Percentiles rank a stretch among this genome's conserved stretches.
Conservation (phyloP, 2,113 vertebrate species). For the Mohoua ochrocephala region DNA sequence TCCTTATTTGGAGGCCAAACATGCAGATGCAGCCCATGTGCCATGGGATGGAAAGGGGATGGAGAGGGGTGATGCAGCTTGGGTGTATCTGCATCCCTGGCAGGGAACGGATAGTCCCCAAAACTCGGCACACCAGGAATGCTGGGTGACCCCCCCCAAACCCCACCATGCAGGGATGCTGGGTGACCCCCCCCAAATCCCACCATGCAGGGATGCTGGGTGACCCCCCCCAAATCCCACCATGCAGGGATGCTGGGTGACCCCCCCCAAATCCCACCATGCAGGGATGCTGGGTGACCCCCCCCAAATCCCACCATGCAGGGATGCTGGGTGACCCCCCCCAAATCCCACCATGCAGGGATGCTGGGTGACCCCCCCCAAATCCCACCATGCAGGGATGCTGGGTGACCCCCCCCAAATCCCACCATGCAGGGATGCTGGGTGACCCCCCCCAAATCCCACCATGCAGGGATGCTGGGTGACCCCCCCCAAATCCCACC, state of each 20-base stretch:
- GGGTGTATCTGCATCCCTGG: not conserved
- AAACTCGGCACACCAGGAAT: not conserved
- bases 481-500: too few species aligned
- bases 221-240: not conserved
- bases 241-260: not conserved
- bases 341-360: not conserved
- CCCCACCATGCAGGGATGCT: not conserved
- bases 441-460: not conserved
- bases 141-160: too few species aligned
- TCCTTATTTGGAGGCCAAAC: not conserved
- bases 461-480: not conserved
- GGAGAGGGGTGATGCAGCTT: not conserved
- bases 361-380: not conserved
- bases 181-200: accelerated
- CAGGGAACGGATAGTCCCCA: not conserved
- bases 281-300: not conserved
- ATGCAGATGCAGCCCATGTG: not conserved
- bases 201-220: not conserved
- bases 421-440: not conserved
- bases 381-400: not conserved
- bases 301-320: accelerated
- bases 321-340: not conserved
- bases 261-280: accelerated
- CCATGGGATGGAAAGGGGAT: not conserved
- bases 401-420: not conserved